phyloP scores from a whole-genome alignment of 2,888 invertebrate species.

The Andrena minutula region DNA sequence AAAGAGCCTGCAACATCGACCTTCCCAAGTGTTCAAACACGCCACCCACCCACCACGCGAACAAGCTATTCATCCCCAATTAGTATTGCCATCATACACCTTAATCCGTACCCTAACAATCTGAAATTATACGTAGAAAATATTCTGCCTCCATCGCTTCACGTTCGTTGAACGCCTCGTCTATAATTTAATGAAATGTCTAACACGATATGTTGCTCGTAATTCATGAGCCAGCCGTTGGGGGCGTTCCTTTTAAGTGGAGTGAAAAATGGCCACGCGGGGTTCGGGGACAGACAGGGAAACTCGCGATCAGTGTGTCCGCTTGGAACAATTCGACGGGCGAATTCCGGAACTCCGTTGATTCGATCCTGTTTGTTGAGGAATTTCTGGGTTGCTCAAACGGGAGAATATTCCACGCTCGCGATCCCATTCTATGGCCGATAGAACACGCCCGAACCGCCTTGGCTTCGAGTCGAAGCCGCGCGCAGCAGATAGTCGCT shows the following conservation, averaged over 20 bases:
- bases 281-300: background rate
- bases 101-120: too few species aligned
- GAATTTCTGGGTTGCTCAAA: slow-evolving; percentile 9
- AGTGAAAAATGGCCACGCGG: too few species aligned
- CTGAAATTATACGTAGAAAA: too few species aligned
- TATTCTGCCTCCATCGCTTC: too few species aligned
- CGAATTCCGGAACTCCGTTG: background rate
- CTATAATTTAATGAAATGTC: slow-evolving; percentile 1
- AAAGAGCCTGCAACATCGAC: background rate
- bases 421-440: background rate
- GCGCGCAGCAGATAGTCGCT: slow-evolving; percentile 23
- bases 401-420: background rate
- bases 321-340: background rate
- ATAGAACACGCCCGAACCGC: background rate
- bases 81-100: too few species aligned
- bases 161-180: background rate
- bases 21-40: too few species aligned
- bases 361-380: slow-evolving; percentile 11
- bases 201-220: slow-evolving; percentile 9
- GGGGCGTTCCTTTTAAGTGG: too few species aligned
- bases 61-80: too few species aligned
- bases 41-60: too few species aligned
- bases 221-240: too few species aligned
- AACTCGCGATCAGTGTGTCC: background rate
- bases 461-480: slow-evolving; percentile 37